These are phyloP conservation scores for Cebus imitator DNA, from an alignment of 2,113 vertebrate genomes.

Conservation along the genomic window DNA sequence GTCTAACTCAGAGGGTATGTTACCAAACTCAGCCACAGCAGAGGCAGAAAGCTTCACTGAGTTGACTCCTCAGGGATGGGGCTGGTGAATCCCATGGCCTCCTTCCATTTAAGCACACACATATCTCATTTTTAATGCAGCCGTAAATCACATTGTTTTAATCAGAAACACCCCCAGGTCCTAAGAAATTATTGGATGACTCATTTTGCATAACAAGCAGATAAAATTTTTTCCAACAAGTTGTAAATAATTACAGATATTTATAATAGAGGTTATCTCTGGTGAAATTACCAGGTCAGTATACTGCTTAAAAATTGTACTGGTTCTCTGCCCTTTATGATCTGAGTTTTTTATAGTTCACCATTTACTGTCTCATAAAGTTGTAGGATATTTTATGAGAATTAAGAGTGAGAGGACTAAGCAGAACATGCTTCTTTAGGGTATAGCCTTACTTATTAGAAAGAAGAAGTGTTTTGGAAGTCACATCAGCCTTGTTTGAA, in stretches of 20 bases:
- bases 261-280: not conserved
- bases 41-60: not conserved
- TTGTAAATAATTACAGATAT: not conserved
- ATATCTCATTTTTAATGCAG: not conserved
- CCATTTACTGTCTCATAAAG: not conserved
- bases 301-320: not conserved
- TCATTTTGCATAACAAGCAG: not conserved
- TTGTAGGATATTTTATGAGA: not conserved
- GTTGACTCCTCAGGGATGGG: not conserved
- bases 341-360: not conserved
- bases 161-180: not conserved
- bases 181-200: not conserved
- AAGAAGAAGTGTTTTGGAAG: not conserved
- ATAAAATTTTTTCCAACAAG: constrained; percentile 5
- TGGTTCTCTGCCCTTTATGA: not conserved
- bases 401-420: not conserved
- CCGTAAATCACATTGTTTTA: not conserved
- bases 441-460: not conserved
- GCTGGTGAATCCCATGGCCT: not conserved
- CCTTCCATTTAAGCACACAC: not conserved
- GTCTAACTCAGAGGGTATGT: not conserved
- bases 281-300: not conserved
- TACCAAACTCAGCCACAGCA: not conserved
- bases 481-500: not conserved
- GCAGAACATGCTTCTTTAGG: not conserved